Base-by-base conservation (phyloP, 2,797 vertebrate species). In the Sparidentex hasta region DNA sequence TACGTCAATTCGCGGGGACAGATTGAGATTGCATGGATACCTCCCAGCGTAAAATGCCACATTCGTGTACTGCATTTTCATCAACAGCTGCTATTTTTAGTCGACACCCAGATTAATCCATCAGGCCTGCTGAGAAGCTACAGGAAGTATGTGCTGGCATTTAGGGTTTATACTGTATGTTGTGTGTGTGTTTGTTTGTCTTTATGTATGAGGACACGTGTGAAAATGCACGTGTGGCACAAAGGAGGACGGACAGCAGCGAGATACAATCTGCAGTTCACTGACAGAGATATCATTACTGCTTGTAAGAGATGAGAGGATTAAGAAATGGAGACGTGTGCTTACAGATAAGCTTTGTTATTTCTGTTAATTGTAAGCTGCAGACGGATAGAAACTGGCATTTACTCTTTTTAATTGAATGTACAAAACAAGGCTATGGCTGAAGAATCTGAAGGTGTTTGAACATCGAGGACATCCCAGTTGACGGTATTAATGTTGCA, bases 21-120 rank as follows among this genome's bases (percentile, higher is more conserved):
- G 73, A 76, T 65, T 73, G 59, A 77, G 67, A 81, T 76, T 21
- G 38, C 46, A 71, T 62, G 61, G 27, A 77, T 77, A 78, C 74
- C 78, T 82, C 61, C 71, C 56, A 73, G 82, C 64, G 41, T 61
- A 43, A 84, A 85, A 85, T 80, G 82, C 55, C 87, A 84, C 80
- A 71, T 82, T 75, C 52, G 43, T 83, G 57, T 6, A 57, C 72
- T 61, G 65, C 70, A 59, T 72, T 81, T 82, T 85, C 77, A 85
- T 90, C 83, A 88, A 56, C 59, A 70, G 73, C 59, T 52, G 79
- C 81, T 86, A 84, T 86, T 80, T 87, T 86, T 84, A 80, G 79
- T 71, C 11, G 69, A 47, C 38, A 71, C 38, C 27, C 46, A 65
- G 56, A 74, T 80, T 52, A 84, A 82, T 79, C 63, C 44, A 66